These are phyloP conservation scores for Sternarchorhynchus goeldii DNA, from an alignment of 2,797 vertebrate genomes.

Conservation along the genomic window DNA sequence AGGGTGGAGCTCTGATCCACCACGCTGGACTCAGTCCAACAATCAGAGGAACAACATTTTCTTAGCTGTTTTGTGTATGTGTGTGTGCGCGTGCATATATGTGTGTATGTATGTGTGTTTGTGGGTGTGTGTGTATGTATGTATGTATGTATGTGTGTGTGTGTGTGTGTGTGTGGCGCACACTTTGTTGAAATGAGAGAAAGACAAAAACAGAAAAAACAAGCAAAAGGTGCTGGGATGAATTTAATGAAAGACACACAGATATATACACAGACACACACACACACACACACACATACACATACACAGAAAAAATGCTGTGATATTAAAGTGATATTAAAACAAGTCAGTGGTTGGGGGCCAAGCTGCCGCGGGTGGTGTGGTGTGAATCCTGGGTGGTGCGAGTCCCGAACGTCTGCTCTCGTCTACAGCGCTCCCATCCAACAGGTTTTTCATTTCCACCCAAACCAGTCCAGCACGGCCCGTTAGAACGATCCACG, in stretches of 20 bases:
- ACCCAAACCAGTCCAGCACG: constrained; percentile 32
- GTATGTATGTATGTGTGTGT: constrained; percentile 22
- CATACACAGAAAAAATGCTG: constrained; percentile 31
- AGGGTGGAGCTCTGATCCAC: constrained; percentile 73
- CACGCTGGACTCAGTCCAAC: constrained; percentile 73
- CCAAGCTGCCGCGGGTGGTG: constrained; percentile 25
- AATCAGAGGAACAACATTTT: constrained; percentile 73
- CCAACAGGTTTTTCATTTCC: constrained; percentile 43
- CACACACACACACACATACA: neutral
- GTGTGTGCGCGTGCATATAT: constrained; percentile 51
- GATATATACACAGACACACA: no score
- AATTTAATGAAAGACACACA: constrained; percentile 39
- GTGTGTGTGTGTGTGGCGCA: constrained; percentile 13
- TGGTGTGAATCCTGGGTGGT: no score
- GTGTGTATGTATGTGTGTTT: neutral
- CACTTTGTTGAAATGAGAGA: constrained; percentile 56
- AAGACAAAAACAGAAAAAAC: constrained; percentile 21
- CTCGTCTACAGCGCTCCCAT: constrained; percentile 31
- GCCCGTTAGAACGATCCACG: constrained; percentile 20
- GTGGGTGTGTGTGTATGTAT: no score
- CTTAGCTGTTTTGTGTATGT: constrained; percentile 64
- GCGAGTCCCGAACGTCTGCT: constrained; percentile 1
- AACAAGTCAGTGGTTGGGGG: constrained; percentile 39
- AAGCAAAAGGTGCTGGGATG: constrained; percentile 48
- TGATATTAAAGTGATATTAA: constrained; percentile 47